Percentiles rank a stretch among this genome's conserved stretches.
These are phyloP conservation scores for Festucalex cinctus DNA, from an alignment of 2,113 vertebrate genomes.

Conservation along the genomic window DNA sequence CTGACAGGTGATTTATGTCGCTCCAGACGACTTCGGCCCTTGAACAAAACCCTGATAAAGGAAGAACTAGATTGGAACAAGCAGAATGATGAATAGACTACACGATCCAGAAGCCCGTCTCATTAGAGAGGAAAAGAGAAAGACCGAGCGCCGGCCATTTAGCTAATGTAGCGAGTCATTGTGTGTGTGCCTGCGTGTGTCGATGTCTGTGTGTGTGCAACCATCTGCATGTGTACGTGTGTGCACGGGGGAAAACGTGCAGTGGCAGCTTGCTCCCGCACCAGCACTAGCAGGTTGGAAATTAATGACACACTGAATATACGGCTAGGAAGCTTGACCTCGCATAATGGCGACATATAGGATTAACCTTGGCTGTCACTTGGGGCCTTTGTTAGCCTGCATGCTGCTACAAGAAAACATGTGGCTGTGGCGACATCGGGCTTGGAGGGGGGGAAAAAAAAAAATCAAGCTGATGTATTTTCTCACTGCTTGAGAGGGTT, in stretches of 20 bases:
- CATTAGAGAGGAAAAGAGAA: constrained; percentile 80
- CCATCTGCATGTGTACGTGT: constrained; percentile 15
- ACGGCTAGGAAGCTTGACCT: constrained; percentile 77
- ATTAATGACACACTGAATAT: constrained; percentile 84
- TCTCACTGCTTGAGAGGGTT: constrained; percentile 56
- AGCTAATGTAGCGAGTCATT: constrained; percentile 98
- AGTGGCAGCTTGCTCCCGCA: constrained; percentile 51
- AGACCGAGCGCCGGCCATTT: constrained; percentile 76
- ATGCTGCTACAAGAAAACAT: constrained; percentile 63
- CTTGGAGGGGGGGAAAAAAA: constrained; percentile 15
- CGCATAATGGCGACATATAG: constrained; percentile 77
- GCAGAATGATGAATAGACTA: constrained; percentile 99
- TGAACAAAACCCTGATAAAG: constrained; percentile 91
- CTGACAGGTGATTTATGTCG: constrained; percentile 93
- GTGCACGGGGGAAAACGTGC: constrained; percentile 34
- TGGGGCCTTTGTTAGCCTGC: constrained; percentile 67
- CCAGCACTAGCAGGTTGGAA: constrained; percentile 85
- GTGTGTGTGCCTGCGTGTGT: constrained; percentile 40
- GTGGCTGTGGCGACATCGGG: constrained; percentile 49
- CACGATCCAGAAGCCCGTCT: constrained; percentile 90
- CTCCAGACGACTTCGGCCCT: constrained; percentile 89
- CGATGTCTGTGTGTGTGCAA: constrained; percentile 16
- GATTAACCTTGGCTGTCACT: constrained; percentile 81
- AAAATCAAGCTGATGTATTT: constrained; percentile 62
- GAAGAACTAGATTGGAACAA: constrained; percentile 95